Base-by-base conservation (phyloP, 1,140 invertebrate species). In the Papilio polytes region DNA sequence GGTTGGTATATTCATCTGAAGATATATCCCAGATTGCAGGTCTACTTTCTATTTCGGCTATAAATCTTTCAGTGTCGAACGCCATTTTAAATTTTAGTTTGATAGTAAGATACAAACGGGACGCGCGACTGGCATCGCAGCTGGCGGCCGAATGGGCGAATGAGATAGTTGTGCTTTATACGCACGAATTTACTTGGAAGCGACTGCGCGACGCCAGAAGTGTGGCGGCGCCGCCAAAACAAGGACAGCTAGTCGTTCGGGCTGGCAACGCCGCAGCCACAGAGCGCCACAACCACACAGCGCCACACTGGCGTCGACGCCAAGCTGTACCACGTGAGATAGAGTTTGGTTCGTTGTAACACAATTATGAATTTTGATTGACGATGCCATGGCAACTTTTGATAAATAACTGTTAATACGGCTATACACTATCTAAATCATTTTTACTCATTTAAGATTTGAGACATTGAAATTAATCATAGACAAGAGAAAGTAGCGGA, bases 61-160 rank as follows among this genome's bases (percentile, higher is more conserved):
- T 81, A 81, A 76, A 81, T 41, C 80, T 81, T 81, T 81, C 80
- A 41, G 80, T 81, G 46, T 81, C 80, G 41, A 81, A 81, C 18
- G 53, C 18, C 53, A 56, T 56, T 56, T 56, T 56, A 20, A 56
- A 20, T 7, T n/a, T 56, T 8, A 56, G 53, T 56, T 9, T 8
- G 20, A 56, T n/a, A 53, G 15, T 53, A 53, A 56, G 9, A 56
- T 56, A 8, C n/a, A 56, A n/a, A 56, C 6, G n/a, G 53, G 53
- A 56, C 53, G 53, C 18, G 53, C 53, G 53, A 56, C 53, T 56
- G 53, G 53, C 53, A 20, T 56, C 53, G 53, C 53, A 9, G 53
- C 53, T 56, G 53, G 53, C 53, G 53, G 53, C 53, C 53, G 53
- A 56, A 56, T 56, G 53, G 53, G 53, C 53, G 53, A 56, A 56